Base-by-base conservation (phyloP, 2,797 vertebrate species). In the Coendou prehensilis region DNA sequence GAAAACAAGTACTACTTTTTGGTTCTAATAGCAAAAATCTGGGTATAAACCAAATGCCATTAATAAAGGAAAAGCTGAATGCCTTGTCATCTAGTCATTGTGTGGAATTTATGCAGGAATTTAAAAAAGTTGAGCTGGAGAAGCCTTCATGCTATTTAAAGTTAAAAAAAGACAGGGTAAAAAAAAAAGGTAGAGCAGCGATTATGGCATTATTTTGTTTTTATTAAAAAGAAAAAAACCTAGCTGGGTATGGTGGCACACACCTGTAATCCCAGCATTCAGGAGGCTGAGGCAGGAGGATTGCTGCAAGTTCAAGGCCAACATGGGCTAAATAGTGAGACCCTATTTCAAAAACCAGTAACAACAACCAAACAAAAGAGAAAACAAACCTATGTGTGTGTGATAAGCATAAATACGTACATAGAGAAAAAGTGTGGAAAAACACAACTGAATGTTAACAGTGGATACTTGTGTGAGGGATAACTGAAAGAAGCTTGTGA, bases 11-110 rank as follows among this genome's bases (percentile, higher is more conserved):
- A 26, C 3, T 91, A 9, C 17, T 92, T 90, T 78, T 88, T 93
- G 30, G 92, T 94, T 93, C 56, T 90, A 63, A 63, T n/a, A 86
- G 37, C 81, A 91, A 87, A 97, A 96, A 69, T 95, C 61, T 95
- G 69, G 23, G 33, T 54, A 57, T 88, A 92, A 80, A 20, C 37
- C 57, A 96, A 71, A 54, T 76, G 41, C 56, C 73, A 89, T 93
- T 90, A 78, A 80, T 37, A 97, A 85, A 96, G n/a, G 23, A 86
- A 94, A 81, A 84, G 30, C 41, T 80, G 20, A 84, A 33, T 75
- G 75, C 23, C 57, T 92, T 84, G 63, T 61, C 73, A 92, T 75
- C 52, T 92, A 45, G 6, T 20, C 45, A 57, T 61, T 75, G 75
- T 45, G 33, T 37, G 61, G 41, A 93, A 91, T 93, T 89, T 88